These are phyloP conservation scores for Macaca mulatta DNA, from an alignment of 2,113 vertebrate genomes.

Conservation along the genomic window DNA sequence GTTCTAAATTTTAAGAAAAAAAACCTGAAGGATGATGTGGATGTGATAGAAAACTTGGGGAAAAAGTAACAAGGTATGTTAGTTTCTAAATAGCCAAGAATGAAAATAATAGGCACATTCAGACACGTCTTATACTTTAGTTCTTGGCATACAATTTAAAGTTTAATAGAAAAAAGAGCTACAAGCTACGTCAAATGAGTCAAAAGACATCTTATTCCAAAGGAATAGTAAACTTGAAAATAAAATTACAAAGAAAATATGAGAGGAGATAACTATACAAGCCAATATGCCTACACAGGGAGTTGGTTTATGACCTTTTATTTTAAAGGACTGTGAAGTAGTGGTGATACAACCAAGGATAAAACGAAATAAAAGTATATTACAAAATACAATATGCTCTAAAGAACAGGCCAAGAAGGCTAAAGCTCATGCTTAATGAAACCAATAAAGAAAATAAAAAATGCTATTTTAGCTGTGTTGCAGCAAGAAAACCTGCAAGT, in stretches of 20 bases:
- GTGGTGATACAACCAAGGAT: background rate
- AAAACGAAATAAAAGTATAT: conserved; percentile 19
- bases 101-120: background rate
- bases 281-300: background rate
- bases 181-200: background rate
- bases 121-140: background rate
- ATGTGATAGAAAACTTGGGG: background rate
- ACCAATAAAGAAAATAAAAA: conserved; percentile 34
- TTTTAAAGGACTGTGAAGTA: background rate
- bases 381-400: background rate
- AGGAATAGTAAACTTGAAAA: background rate
- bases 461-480: background rate
- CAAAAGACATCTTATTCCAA: background rate
- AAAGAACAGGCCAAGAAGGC: background rate
- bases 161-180: background rate
- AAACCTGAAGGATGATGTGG: background rate
- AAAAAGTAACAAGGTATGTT: background rate
- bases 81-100: conserved; percentile 1
- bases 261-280: background rate
- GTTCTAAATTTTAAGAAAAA: conserved; percentile 31
- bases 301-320: background rate
- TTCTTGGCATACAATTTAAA: background rate
- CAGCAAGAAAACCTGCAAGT: background rate
- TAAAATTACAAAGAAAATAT: conserved; percentile 8
- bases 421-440: background rate